A percentile compares a stretch with the other conserved stretches of the same genome.
These are phyloP conservation scores for Panzeria rudis DNA, from an alignment of 2,888 invertebrate genomes.

Conservation along the genomic window DNA sequence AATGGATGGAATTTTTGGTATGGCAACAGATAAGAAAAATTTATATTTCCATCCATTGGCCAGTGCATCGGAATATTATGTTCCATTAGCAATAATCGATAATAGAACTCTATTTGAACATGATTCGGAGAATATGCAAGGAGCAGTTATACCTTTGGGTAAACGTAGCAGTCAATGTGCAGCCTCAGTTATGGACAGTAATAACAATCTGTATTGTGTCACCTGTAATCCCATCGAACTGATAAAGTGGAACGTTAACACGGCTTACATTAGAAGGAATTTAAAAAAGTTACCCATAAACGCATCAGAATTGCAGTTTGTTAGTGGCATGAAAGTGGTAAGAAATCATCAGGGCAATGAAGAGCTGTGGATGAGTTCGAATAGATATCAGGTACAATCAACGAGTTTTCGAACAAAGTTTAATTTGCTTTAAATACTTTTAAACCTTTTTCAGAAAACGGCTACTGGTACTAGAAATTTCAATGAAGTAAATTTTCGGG, in stretches of 20 bases:
- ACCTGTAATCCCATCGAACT: slow-evolving; percentile 88
- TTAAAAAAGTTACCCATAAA: slow-evolving; percentile 86
- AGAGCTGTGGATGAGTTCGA: slow-evolving; percentile 88
- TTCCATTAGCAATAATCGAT: slow-evolving; percentile 85
- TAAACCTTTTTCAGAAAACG: slow-evolving; percentile 83
- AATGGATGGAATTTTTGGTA: slow-evolving; percentile 88
- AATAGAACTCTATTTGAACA: slow-evolving; percentile 84
- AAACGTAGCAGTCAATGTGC: slow-evolving; percentile 88
- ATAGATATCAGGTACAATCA: slow-evolving; percentile 86
- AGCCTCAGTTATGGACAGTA: slow-evolving; percentile 86
- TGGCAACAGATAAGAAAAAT: slow-evolving; percentile 82
- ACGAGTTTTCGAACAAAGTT: not conserved
- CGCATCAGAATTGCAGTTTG: slow-evolving; percentile 87
- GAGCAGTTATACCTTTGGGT: slow-evolving; percentile 85
- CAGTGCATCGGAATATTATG: slow-evolving; percentile 86
- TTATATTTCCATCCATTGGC: slow-evolving; percentile 88
- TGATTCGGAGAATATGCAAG: slow-evolving; percentile 82
- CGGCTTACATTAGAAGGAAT: slow-evolving; percentile 85
- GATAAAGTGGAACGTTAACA: slow-evolving; percentile 89
- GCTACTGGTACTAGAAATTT: slow-evolving; percentile 85
- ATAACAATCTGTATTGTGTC: slow-evolving; percentile 85
- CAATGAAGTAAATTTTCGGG: slow-evolving; percentile 80
- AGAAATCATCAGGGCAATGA: slow-evolving; percentile 85
- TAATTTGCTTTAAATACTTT: not conserved
- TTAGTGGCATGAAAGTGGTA: slow-evolving; percentile 89